Base-by-base conservation (phyloP, 2,888 invertebrate species). In the Clostera curtula region DNA sequence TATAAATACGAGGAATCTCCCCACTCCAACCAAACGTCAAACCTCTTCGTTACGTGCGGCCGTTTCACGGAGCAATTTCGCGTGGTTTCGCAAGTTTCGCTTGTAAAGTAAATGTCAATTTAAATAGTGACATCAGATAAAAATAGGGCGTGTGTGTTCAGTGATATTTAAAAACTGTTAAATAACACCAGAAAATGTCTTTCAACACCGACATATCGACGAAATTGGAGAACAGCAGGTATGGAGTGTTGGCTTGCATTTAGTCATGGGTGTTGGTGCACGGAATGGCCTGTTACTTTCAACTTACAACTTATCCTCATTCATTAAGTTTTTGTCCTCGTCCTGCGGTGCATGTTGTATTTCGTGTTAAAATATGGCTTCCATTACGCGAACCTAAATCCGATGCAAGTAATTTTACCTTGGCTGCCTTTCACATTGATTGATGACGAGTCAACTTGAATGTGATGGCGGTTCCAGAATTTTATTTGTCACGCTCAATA, bases 161-260 rank as follows among this genome's bases (percentile, higher is more conserved):
- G 82, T 83, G 82, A 74, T 79, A 80, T 77, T 77, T 76, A 74
- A 52, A 56, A 44, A 38, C 43, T 37, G 56, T 60, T 76, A 77
- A 79, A 80, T 77, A 79, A 66, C 75, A 75, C 77, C 46, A 67
- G 75, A 79, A 76, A 61, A 82, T 82, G 82, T 70, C 82, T 71
- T 82, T 79, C 73, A 79, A 82, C 66, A 80, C 77, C 38, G 82
- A 83, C 41, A 72, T 83, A 50, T 82, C 83, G 27, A 67, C 70
- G 25, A 83, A 74, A 56, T 65, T 85, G 80, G 85, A 85, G 61
- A 85, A 73, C 57, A 85, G 85, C 85, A 85, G 85, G 85, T 85
- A 79, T 50, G 70, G 43, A 60, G 55, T 59, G 54, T 56, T 40
- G 23, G 36, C 49, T 67, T 57, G 41, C 43, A 32, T 40, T 47